Percentiles rank a stretch among this genome's conserved stretches.
phyloP scores from a whole-genome alignment of 2,113 vertebrate genomes.

The Harpagus bidentatus region DNA sequence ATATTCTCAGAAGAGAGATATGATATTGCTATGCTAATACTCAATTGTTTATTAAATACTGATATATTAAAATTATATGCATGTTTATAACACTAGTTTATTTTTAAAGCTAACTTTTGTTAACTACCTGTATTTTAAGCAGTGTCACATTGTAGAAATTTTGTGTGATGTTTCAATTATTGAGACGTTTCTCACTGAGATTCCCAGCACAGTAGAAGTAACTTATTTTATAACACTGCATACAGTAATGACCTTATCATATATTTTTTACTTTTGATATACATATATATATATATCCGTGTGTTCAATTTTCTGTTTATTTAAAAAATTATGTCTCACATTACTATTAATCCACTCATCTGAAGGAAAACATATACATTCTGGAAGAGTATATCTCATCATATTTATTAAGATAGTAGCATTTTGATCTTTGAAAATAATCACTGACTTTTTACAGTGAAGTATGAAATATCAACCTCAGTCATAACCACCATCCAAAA shows the following conservation, averaged over 20 bases:
- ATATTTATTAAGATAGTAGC: background rate
- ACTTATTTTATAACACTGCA: background rate
- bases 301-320: background rate
- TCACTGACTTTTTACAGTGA: constrained; percentile 10
- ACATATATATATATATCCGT: background rate
- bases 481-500: background rate
- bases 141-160: background rate
- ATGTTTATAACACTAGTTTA: background rate
- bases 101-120: background rate
- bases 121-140: background rate
- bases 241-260: background rate
- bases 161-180: background rate
- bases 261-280: background rate
- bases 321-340: background rate
- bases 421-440: constrained; percentile 44
- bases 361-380: background rate
- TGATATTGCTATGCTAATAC: background rate
- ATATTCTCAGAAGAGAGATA: background rate
- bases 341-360: constrained; percentile 10
- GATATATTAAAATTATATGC: background rate
- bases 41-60: background rate
- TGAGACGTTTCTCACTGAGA: background rate
- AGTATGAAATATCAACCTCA: constrained; percentile 1
- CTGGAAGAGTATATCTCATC: background rate
- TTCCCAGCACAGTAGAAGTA: background rate